Evolutionary conservation across 2,797 vertebrate species (phyloP).

Genomic region (Galaxias olidus): DNA sequence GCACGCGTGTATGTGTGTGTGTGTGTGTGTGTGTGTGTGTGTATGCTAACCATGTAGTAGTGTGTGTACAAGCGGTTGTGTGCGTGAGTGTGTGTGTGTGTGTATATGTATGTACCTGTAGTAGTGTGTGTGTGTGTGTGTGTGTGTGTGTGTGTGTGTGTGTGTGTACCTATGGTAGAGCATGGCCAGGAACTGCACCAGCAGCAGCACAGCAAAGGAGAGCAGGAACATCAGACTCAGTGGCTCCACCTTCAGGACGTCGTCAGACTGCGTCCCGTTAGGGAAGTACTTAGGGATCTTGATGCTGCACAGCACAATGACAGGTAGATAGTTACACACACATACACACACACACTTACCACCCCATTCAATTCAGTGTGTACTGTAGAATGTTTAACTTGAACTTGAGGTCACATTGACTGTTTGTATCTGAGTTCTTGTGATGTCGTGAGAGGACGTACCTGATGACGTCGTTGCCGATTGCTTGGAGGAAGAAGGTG

Average conservation of each 20-base stretch:
- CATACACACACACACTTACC: too few species aligned
- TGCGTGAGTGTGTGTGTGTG: not conserved
- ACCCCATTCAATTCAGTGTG: too few species aligned
- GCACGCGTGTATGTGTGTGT: slow-evolving; percentile 61
- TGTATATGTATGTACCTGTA: slow-evolving; percentile 70
- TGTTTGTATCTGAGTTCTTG: too few species aligned
- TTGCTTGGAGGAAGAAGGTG: slow-evolving; percentile 81
- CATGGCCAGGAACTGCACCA: slow-evolving; percentile 82
- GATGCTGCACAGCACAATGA: slow-evolving; percentile 50
- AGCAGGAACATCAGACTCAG: slow-evolving; percentile 83
- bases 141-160: not conserved
- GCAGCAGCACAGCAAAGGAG: slow-evolving; percentile 75
- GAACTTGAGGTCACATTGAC: too few species aligned
- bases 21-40: slow-evolving; percentile 44
- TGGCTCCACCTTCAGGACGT: slow-evolving; percentile 74
- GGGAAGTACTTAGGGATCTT: slow-evolving; percentile 69
- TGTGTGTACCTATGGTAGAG: slow-evolving; percentile 79
- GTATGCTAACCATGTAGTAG: too few species aligned
- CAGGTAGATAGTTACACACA: too few species aligned
- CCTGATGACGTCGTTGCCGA: slow-evolving; percentile 72
- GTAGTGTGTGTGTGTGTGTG: slow-evolving; percentile 70
- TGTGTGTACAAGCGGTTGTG: slow-evolving; percentile 38
- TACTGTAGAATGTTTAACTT: too few species aligned
- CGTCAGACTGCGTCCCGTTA: slow-evolving; percentile 50
- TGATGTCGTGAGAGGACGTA: too few species aligned